Evolutionary conservation across 2,888 invertebrate species (phyloP).

Genomic region (Capitulum mitella): DNA sequence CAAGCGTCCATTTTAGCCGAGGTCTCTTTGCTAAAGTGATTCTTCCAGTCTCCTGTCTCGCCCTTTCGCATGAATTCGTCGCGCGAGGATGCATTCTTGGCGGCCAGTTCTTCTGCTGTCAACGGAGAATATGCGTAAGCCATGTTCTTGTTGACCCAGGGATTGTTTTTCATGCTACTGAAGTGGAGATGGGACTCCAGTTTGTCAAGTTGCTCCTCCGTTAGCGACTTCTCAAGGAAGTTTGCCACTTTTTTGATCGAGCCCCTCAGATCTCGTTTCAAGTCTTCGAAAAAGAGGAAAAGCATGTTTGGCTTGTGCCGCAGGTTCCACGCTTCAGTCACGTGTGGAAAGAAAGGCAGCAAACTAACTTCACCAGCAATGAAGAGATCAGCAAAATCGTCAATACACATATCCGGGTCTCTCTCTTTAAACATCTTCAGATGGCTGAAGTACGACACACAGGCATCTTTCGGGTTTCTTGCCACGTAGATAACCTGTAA

Average conservation of each 20-base stretch:
- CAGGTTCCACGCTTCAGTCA: constrained; percentile 41
- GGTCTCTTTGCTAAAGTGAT: neutral
- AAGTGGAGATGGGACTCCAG: constrained; percentile 31
- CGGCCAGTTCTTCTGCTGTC: neutral
- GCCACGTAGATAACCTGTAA: constrained; percentile 43
- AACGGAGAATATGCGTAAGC: neutral
- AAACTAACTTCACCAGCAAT: constrained; percentile 43
- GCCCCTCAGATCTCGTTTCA: constrained; percentile 39
- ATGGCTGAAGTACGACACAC: constrained; percentile 46
- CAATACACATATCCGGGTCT: constrained; percentile 34
- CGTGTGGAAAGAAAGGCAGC: constrained; percentile 45
- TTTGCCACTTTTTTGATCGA: constrained; percentile 36
- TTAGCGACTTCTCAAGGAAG: constrained; percentile 36
- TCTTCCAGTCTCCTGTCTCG: constrained; percentile 18
- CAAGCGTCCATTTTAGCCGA: neutral
- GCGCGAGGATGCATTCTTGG: neutral
- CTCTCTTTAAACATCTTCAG: neutral
- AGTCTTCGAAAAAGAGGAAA: constrained; percentile 44
- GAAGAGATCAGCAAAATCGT: constrained; percentile 44
- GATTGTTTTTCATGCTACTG: constrained; percentile 33
- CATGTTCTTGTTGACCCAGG: constrained; percentile 29
- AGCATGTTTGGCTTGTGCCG: constrained; percentile 41
- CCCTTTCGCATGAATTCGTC: neutral
- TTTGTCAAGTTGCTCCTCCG: constrained; percentile 26
- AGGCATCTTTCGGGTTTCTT: constrained; percentile 46